Base-by-base conservation (phyloP, 2,113 vertebrate genomes). In the Rafetus swinhoei region DNA sequence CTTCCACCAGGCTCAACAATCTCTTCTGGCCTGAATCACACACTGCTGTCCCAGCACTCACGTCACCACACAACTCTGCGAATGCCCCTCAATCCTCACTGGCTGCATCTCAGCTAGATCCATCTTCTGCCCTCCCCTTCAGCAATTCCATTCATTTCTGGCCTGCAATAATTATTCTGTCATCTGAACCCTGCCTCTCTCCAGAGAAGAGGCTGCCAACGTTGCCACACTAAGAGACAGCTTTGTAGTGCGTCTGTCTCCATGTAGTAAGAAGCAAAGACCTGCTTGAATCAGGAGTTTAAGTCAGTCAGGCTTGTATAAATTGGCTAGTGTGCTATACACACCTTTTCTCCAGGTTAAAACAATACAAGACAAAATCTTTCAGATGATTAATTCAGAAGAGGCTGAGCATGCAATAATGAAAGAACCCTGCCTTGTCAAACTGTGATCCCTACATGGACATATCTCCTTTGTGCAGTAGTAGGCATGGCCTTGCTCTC, bases 161-260 rank as follows among this genome's bases (percentile, higher is more conserved):
- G 56, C 69, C 32, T 82, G 79, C 45, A 32, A 60, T 21, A 86
- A 52, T 14, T 86, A 91, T 94, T 96, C 83, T 88, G 84, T 86
- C 89, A 87, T 92, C 29, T 86, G 45, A 96, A 87, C 74, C 62
- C 52, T 84, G 85, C 87, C 89, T 81, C 62, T 56, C 74, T 87
- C 93, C 86, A 88, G 81, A 82, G 82, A 94, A 45, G 65, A 92
- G 72, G 29, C 50, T 94, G 94, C 69, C 90, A 94, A 62, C 81
- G 87, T 62, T 77, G 88, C 81, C 87, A 92, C 84, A 95, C 80
- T 93, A 87, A 94, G 85, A 84, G 90, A 93, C 95, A 86, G 21
- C 50, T 52, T 76, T 72, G 65, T 35, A 19, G 52, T 1, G 10
- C 60, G 25, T 35, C 14, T 52, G 35, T 3, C 53, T 22, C 69